Evolutionary conservation across 2,888 invertebrate species (phyloP).

Genomic region (Yponomeuta plumbellus): DNA sequence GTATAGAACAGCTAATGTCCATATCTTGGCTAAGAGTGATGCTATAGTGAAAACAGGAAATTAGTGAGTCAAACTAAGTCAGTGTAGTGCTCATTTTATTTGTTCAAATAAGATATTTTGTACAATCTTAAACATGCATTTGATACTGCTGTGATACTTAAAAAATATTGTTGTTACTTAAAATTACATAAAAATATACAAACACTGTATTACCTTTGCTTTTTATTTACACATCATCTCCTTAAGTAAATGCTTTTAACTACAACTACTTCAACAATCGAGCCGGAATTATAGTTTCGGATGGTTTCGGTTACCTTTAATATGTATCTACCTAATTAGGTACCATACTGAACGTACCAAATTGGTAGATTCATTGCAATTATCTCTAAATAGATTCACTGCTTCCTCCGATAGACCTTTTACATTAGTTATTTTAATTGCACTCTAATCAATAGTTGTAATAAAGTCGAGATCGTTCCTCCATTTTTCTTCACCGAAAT

Average conservation of each 20-base stretch:
- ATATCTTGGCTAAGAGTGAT: too few species aligned
- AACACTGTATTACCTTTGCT: background rate
- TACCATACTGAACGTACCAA: background rate
- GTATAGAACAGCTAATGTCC: too few species aligned
- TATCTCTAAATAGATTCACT: too few species aligned
- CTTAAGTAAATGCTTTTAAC: slow-evolving; percentile 6
- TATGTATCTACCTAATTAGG: too few species aligned
- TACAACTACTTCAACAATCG: background rate
- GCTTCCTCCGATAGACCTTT: too few species aligned
- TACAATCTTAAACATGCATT: background rate
- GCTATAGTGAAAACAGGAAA: too few species aligned
- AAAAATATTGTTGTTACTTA: slow-evolving; percentile 1
- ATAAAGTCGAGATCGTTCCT: too few species aligned
- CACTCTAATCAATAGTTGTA: too few species aligned
- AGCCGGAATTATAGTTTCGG: background rate
- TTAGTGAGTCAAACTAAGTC: background rate
- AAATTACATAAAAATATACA: background rate
- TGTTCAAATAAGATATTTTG: slow-evolving; percentile 8
- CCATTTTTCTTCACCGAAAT: too few species aligned
- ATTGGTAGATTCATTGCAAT: too few species aligned
- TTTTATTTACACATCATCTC: background rate
- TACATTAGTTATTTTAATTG: too few species aligned
- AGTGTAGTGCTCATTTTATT: slow-evolving; percentile 10
- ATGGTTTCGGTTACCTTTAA: too few species aligned
- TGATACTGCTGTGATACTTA: slow-evolving; percentile 8